Evolutionary conservation across 1,140 invertebrate species (phyloP), one percentile per base, ranked within the genome.

Genomic region (Diabrotica virgifera): DNA sequence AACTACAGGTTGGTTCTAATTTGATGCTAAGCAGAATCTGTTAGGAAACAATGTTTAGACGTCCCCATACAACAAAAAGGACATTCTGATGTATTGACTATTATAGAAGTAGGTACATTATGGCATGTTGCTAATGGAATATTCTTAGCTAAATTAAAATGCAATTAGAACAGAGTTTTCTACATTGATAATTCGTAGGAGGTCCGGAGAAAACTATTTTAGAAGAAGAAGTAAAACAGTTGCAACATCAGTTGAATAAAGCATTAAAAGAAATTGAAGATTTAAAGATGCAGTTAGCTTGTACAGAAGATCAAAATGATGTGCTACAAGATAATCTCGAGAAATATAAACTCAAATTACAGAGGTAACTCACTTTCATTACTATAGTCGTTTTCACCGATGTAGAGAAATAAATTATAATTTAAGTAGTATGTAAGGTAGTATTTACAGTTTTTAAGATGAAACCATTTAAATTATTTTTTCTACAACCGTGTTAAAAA

Each of bases 271-370:
- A 72, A 53, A 35, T 69, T 40, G 57, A 40, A 12, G 53, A 65
- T 11, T 60, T 64, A 7, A 66, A 67, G 52, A 53, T 69, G 9
- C 71, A 72, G 53, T 59, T 72, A 14, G 14, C 67, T n/a, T 8
- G 51, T 14, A 59, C 63, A 5, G 69, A 72, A 54, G 71, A 72
- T 12, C 69, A 67, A 62, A 72, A 72, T 58, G 71, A 72, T n/a
- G 37, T 57, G 8, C 37, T 72, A 11, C 63, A 67, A 38, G 53
- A 52, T 13, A 66, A 72, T 52, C 53, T 72, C 51, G 52, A 67
- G 9, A 63, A 50, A 46, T 35, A 66, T 52, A 66, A 63, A 46
- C 63, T 59, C 60, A 62, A 38, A 40, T 62, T 70, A 36, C 52
- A 65, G 6, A 36, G 38, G 68, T 69, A 64, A 65, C 63, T 70